A percentile compares a stretch with the other conserved stretches of the same genome.
Conservation (phyloP, 2,113 vertebrate species). For the Eulemur rufifrons region DNA sequence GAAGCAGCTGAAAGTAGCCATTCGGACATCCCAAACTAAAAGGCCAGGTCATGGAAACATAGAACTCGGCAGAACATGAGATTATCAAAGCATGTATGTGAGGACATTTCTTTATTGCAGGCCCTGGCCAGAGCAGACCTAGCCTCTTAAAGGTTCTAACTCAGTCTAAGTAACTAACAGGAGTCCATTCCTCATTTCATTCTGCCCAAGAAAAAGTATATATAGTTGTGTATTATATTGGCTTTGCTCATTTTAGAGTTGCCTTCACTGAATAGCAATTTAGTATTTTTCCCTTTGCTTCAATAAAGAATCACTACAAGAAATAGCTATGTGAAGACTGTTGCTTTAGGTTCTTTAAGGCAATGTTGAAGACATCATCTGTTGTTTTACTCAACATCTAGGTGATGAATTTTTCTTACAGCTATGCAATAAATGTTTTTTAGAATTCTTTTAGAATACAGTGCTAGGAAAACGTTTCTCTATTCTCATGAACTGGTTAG, state of each 20-base stretch:
- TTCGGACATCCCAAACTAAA: constrained; percentile 6
- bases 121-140: background rate
- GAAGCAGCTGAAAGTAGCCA: background rate
- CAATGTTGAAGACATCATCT: constrained; percentile 53
- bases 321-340: background rate
- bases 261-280: background rate
- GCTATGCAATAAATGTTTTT: constrained; percentile 53
- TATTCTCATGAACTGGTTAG: constrained; percentile 31
- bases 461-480: constrained; percentile 52
- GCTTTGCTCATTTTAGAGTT: constrained; percentile 51
- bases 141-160: background rate
- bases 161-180: background rate
- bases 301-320: constrained; percentile 29
- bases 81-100: background rate
- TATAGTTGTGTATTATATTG: background rate
- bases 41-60: background rate
- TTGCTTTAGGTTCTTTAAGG: constrained; percentile 44
- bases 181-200: background rate
- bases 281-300: background rate
- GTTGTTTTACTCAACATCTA: constrained; percentile 61
- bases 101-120: background rate
- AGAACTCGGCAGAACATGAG: constrained; percentile 24
- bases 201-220: background rate
- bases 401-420: constrained; percentile 43
- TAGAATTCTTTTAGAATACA: constrained; percentile 44